These are phyloP conservation scores for Tamandua tetradactyla DNA, from an alignment of 2,797 vertebrate species.

Conservation along the genomic window DNA sequence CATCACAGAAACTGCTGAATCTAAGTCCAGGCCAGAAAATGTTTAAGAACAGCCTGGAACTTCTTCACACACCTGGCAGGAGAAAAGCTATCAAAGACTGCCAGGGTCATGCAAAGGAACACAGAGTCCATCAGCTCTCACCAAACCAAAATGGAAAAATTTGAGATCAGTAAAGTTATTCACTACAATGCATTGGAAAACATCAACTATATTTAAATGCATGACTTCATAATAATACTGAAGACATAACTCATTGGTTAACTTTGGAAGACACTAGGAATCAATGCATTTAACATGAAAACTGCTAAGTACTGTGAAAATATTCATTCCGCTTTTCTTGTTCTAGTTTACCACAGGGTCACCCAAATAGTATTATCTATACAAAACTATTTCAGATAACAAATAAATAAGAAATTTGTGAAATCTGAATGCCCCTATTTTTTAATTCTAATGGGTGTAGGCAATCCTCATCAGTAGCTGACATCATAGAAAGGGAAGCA, in stretches of 20 bases:
- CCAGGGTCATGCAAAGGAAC: fast-evolving
- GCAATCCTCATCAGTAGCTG: fast-evolving
- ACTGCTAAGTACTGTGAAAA: fast-evolving
- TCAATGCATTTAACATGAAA: background rate
- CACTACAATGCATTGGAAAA: background rate
- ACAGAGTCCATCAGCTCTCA: background rate
- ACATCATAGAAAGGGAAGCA: background rate
- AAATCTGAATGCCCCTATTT: background rate
- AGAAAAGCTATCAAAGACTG: too few relatives aligned
- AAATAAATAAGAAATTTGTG: background rate
- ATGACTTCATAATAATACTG: background rate
- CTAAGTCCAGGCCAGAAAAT: background rate
- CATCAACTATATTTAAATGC: background rate
- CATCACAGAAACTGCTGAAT: background rate
- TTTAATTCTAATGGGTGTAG: background rate
- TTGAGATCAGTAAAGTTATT: background rate
- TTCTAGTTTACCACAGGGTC: background rate
- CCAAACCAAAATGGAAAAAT: background rate
- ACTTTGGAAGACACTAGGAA: fast-evolving
- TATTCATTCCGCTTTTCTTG: background rate
- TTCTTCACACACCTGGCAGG: background rate
- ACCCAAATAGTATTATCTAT: background rate
- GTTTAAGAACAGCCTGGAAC: background rate
- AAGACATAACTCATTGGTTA: background rate
- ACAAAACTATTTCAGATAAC: background rate